phyloP scores from a whole-genome alignment of 2,797 vertebrate species.

The Pristis pectinata region DNA sequence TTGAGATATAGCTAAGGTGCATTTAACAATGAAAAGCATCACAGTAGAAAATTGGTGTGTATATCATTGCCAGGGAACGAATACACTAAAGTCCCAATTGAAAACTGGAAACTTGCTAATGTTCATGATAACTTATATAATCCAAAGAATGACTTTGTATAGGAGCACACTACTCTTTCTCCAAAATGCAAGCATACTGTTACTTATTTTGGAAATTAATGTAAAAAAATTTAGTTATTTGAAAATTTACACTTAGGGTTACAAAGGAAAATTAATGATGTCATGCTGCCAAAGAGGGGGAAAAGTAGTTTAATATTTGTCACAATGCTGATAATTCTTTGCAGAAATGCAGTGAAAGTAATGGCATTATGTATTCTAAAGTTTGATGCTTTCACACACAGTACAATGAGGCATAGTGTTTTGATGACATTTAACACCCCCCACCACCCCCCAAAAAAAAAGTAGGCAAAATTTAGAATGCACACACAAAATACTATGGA shows the following conservation, averaged over 20 bases:
- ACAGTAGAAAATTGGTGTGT: background rate
- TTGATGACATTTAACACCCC: background rate
- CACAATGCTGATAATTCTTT: background rate
- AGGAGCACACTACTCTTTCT: background rate
- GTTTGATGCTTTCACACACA: background rate
- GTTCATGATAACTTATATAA: background rate
- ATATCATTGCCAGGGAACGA: background rate
- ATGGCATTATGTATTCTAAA: background rate
- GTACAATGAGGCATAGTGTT: background rate
- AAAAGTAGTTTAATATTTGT: background rate
- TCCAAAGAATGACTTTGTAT: background rate
- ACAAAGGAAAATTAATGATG: background rate
- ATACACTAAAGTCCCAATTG: background rate
- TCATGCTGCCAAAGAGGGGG: no score
- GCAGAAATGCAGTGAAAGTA: background rate
- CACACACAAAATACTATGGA: no score
- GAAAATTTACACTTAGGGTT: background rate
- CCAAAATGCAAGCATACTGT: background rate
- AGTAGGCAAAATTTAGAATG: no score
- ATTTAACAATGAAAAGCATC: background rate
- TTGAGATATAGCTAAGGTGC: background rate
- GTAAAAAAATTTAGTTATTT: background rate
- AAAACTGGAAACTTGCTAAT: background rate
- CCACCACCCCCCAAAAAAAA: background rate
- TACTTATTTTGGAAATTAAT: background rate